phyloP scores from a whole-genome alignment of 2,113 vertebrate species.

The Carollia perspicillata region DNA sequence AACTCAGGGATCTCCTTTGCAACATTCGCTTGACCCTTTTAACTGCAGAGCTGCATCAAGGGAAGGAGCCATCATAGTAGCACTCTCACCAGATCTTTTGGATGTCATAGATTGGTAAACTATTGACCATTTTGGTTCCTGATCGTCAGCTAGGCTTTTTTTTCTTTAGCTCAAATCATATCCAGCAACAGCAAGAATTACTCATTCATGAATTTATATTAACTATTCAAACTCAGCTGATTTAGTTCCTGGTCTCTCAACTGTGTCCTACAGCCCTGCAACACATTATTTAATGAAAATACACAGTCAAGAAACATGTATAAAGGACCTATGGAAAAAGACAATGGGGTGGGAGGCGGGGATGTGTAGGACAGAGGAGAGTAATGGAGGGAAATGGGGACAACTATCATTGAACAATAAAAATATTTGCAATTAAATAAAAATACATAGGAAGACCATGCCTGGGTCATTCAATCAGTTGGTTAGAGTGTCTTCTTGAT shows the following conservation, averaged over 20 bases:
- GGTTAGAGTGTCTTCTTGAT: too few species aligned
- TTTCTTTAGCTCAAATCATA: neutral
- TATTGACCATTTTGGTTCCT: neutral
- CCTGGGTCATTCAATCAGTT: too few species aligned
- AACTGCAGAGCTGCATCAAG: neutral
- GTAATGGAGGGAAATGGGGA: too few species aligned
- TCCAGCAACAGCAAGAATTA: neutral
- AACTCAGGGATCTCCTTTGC: neutral
- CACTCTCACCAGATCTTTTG: neutral
- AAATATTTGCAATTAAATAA: too few species aligned
- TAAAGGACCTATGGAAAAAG: too few species aligned
- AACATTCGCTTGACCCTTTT: neutral
- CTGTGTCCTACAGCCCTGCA: neutral
- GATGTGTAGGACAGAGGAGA: neutral
- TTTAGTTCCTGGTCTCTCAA: neutral
- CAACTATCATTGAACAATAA: too few species aligned
- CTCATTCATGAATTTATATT: neutral
- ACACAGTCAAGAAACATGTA: neutral
- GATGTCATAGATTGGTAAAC: neutral
- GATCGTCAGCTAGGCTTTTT: neutral
- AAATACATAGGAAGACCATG: neutral
- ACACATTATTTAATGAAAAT: neutral
- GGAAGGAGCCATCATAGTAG: rapidly evolving
- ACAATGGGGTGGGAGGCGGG: too few species aligned
- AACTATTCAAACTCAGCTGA: neutral